phyloP scores from a whole-genome alignment of 2,888 invertebrate genomes.

The Lissocephala sabroskyi region DNA sequence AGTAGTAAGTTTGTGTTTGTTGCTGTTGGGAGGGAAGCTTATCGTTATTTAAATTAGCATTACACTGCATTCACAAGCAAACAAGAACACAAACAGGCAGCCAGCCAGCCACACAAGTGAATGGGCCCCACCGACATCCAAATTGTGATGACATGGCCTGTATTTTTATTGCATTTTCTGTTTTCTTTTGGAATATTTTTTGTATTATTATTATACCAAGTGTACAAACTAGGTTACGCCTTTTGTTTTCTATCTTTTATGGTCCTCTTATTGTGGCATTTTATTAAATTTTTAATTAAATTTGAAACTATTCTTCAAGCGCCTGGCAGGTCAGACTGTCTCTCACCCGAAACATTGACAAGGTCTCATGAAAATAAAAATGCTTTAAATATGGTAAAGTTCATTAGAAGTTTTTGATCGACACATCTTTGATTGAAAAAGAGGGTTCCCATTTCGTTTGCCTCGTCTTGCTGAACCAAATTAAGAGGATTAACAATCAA shows the following conservation, averaged over 20 bases:
- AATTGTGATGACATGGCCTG: constrained; percentile 36
- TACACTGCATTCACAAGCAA: constrained; percentile 38
- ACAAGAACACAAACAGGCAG: neutral
- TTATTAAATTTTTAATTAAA: constrained; percentile 54
- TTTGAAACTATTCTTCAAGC: constrained; percentile 15
- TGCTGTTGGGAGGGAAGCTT: constrained; percentile 39
- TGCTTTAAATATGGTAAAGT: too few relatives aligned
- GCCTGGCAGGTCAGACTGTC: constrained; percentile 43
- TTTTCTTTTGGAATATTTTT: constrained; percentile 23
- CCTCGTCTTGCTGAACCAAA: too few relatives aligned
- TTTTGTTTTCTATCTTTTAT: constrained; percentile 7
- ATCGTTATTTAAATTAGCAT: constrained; percentile 64
- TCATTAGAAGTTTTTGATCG: too few relatives aligned
- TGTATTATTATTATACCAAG: constrained; percentile 6
- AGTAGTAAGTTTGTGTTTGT: constrained; percentile 25
- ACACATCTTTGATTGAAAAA: too few relatives aligned
- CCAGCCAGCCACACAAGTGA: constrained; percentile 10
- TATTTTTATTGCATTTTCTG: neutral
- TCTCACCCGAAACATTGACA: too few relatives aligned
- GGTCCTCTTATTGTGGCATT: constrained; percentile 3
- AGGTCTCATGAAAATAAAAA: too few relatives aligned
- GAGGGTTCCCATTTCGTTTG: too few relatives aligned
- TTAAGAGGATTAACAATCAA: too few relatives aligned
- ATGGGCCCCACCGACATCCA: constrained; percentile 32
- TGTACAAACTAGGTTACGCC: constrained; percentile 32